Evolutionary conservation across 2,113 vertebrate genomes (phyloP).

Genomic region (Cheirogaleus medius): DNA sequence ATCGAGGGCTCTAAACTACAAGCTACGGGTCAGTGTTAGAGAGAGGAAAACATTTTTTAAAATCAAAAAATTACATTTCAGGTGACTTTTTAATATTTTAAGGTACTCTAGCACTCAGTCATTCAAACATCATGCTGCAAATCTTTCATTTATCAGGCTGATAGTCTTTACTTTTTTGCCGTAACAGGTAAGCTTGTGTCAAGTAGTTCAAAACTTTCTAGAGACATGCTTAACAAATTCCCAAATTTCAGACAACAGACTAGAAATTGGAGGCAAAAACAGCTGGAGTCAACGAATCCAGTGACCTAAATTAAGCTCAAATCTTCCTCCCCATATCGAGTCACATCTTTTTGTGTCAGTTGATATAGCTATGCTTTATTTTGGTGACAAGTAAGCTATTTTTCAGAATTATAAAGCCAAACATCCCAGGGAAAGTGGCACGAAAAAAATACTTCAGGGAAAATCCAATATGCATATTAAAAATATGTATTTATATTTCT

Average conservation of each 20-base stretch:
- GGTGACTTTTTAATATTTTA: neutral
- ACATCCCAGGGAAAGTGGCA: conserved; percentile 17
- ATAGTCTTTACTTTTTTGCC: neutral
- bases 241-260: conserved; percentile 44
- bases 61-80: neutral
- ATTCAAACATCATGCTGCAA: neutral
- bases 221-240: neutral
- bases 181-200: neutral
- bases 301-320: neutral
- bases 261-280: conserved; percentile 41
- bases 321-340: neutral
- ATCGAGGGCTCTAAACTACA: neutral
- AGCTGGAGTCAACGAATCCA: neutral
- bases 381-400: neutral
- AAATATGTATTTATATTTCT: conserved; percentile 7
- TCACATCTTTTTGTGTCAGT: neutral
- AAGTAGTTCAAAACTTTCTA: neutral
- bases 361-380: neutral
- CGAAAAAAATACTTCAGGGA: conserved; percentile 9
- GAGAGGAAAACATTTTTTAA: neutral
- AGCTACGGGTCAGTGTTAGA: neutral
- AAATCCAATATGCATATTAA: neutral
- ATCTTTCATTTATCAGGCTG: neutral
- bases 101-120: neutral
- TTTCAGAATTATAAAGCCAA: conserved; percentile 58